Conservation (phyloP, 2,113 vertebrate genomes). For the Ahaetulla prasina region DNA sequence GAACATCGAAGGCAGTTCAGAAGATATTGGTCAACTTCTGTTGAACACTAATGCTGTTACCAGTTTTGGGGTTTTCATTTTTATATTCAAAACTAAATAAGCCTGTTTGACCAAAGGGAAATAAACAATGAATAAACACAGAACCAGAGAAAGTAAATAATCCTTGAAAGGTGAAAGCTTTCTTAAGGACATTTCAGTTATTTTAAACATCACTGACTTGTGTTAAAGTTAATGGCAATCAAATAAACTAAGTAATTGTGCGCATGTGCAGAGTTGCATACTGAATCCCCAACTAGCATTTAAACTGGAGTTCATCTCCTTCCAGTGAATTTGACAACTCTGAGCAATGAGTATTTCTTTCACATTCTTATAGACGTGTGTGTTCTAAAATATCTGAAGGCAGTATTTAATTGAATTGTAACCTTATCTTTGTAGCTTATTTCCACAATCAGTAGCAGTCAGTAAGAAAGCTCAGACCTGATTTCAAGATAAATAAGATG, state of each 20-base stretch:
- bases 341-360: background rate
- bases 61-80: background rate
- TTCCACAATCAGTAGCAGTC: constrained; percentile 10
- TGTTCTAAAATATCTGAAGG: constrained; percentile 12
- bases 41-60: background rate
- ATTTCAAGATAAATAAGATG: constrained; percentile 32
- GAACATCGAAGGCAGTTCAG: background rate
- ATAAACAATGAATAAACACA: background rate
- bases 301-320: background rate
- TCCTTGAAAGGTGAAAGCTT: background rate
- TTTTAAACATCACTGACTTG: background rate
- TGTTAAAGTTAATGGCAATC: background rate
- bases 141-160: background rate
- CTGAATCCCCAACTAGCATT: background rate
- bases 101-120: background rate
- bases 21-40: background rate
- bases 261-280: background rate
- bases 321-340: constrained; percentile 14
- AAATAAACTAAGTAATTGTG: background rate
- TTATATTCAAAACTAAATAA: background rate
- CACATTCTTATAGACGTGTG: constrained; percentile 9
- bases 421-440: constrained; percentile 20
- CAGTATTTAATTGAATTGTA: constrained; percentile 28
- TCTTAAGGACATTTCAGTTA: background rate
- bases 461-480: constrained; percentile 20